Base-by-base conservation (phyloP, 2,888 invertebrate genomes). In the Eupelmus urozonus region DNA sequence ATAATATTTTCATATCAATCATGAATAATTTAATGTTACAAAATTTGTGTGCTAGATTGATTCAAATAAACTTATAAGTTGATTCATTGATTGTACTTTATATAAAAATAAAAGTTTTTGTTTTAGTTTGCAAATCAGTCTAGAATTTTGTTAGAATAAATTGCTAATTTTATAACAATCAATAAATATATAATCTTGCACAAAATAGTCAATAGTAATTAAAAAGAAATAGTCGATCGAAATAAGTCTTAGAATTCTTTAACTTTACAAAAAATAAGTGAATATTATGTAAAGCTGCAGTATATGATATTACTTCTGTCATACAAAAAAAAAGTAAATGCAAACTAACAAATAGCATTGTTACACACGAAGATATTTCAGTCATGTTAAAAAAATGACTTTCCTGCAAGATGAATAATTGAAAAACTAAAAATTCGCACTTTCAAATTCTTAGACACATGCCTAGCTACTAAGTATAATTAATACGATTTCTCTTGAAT, bases 1-100 rank as follows among this genome's bases (percentile, higher is more conserved):
- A 57, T 57, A 27, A 70, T 60, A 62, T 45, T 18, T 62, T 70
- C 42, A 53, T 51, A 67, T 51, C 23, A 51, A 53, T n/a, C 62
- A 62, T 29, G 55, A 69, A 69, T 67, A 75, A 60, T 29, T 49
- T 40, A 23, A 16, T 2, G 4, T 49, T 59, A 59, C 34, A 34
- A 57, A 66, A 51, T 57, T 59, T 25, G 16, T 25, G 11, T 4
- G 9, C n/a, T 29, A 18, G 3, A 34, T 4, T 29, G n/a, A 16
- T 45, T 65, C 20, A 63, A 57, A 34, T 65, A 57, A 53, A 60
- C 29, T 16, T 70, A 42, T n/a, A 1, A 18, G 7, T 29, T 34
- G 34, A 34, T 34, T 34, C 9, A 49, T 29, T 53, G 13, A 59
- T 20, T 42, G 11, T 18, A 69, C 0, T 49, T 51, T 49, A 57